These are phyloP conservation scores for Pseudotriccus pelzelni DNA, from an alignment of 2,797 vertebrate species.

Conservation along the genomic window DNA sequence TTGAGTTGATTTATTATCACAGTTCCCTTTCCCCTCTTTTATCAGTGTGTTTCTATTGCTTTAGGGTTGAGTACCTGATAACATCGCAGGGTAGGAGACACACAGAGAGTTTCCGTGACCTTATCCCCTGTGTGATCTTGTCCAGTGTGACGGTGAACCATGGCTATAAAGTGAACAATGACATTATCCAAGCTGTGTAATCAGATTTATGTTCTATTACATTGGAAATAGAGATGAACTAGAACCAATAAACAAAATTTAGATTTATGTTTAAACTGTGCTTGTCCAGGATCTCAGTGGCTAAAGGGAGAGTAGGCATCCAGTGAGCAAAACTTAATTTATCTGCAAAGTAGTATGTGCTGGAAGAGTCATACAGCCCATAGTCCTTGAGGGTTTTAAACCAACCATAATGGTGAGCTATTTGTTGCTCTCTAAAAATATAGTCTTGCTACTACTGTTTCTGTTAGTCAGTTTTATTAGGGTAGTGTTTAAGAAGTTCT, in stretches of 20 bases:
- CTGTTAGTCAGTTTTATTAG: background rate
- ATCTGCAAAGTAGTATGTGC: background rate
- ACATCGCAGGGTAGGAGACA: constrained; percentile 58
- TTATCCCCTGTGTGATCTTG: constrained; percentile 67
- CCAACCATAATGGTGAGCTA: background rate
- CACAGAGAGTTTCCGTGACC: constrained; percentile 50
- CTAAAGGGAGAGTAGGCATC: background rate
- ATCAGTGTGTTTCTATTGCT: constrained; percentile 70
- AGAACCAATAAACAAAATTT: background rate
- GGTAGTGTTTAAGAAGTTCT: background rate
- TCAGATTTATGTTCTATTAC: constrained; percentile 48
- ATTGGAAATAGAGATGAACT: constrained; percentile 33
- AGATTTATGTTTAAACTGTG: background rate
- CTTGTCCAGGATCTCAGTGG: background rate
- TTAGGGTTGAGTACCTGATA: constrained; percentile 67
- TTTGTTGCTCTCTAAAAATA: background rate
- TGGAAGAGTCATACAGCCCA: background rate
- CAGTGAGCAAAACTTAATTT: background rate
- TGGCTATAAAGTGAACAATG: constrained; percentile 45
- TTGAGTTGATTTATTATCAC: constrained; percentile 74
- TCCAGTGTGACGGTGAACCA: constrained; percentile 62
- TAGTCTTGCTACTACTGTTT: background rate
- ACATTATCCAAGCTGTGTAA: constrained; percentile 44
- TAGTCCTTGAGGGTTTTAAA: background rate
- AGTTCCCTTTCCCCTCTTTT: constrained; percentile 54